Evolutionary conservation across 2,113 vertebrate species (phyloP).

Genomic region (Alaudala cheleensis): DNA sequence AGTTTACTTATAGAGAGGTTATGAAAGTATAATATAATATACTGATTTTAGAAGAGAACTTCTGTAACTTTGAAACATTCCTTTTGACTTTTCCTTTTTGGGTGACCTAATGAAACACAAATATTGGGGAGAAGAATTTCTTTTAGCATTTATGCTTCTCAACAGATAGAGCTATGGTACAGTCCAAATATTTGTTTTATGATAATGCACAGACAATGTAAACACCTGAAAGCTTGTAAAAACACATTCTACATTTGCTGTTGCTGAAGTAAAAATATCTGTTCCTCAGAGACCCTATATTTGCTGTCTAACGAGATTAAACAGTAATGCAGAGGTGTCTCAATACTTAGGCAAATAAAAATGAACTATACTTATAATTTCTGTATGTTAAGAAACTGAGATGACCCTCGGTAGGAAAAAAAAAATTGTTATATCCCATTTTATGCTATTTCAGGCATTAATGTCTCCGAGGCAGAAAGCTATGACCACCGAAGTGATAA

Average conservation of each 20-base stretch:
- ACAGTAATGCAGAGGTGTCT: not conserved
- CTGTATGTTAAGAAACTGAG: not conserved
- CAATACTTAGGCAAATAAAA: not conserved
- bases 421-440: not conserved
- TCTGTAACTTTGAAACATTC: not conserved
- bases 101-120: constrained; percentile 14
- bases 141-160: constrained; percentile 43
- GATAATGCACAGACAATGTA: constrained; percentile 62
- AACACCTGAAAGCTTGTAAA: constrained; percentile 53
- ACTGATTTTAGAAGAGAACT: not conserved
- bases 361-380: not conserved
- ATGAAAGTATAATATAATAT: not conserved
- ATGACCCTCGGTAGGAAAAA: not conserved
- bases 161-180: constrained; percentile 35
- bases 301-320: constrained; percentile 8
- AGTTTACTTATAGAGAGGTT: not conserved
- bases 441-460: not conserved
- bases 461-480: not conserved
- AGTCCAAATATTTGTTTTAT: constrained; percentile 56
- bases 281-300: not conserved
- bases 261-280: constrained; percentile 47
- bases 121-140: constrained; percentile 29
- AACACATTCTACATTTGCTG: constrained; percentile 33
- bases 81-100: constrained; percentile 16
- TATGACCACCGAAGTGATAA: not conserved